Evolutionary conservation across 2,113 vertebrate genomes (phyloP), one percentile per base, ranked within the genome.

Genomic region (Regulus satrapa): DNA sequence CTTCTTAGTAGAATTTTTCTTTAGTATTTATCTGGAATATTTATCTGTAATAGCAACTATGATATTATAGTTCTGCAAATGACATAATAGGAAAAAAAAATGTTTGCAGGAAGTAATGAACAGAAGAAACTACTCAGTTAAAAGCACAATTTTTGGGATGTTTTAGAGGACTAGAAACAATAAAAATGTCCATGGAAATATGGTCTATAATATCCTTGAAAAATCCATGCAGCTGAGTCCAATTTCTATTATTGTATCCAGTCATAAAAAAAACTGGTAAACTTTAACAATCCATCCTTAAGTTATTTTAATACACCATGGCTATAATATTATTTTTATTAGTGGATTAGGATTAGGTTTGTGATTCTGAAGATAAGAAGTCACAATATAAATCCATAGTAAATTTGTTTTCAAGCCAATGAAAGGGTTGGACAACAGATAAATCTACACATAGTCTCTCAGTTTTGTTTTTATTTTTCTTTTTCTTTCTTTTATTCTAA

Each of bases 171-270:
- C 48, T 62, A 96, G 64, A 74, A 88, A 88, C 82, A 81, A 92
- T 94, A 96, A 95, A 94, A 95, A 92, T 77, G 85, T 94, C 92
- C 3, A 5, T 84, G 86, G 76, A 96, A 97, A 92, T 95, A 83
- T 71, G 79, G 93, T 79, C 78, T 64, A 86, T 93, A 90, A 94
- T 90, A 94, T 90, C 93, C 93, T 94, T 96, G 96, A 94, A 96
- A 96, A 96, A 95, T 95, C 87, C 21, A 24, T 96, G 64, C 94
- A 96, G 92, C 93, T 96, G 96, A 96, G 88, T 96, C 85, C 67
- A 96, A 95, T 97, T 97, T 96, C 72, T 92, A 31, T 95, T 95
- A 97, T 93, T 96, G 90, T 90, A 95, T 90, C 92, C 95, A 96
- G 93, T 90, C 90, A 88, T 68, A 40, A 62, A 89, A 94, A 95